Conservation (phyloP, 2,797 vertebrate species). For the Sandelia bainsii region DNA sequence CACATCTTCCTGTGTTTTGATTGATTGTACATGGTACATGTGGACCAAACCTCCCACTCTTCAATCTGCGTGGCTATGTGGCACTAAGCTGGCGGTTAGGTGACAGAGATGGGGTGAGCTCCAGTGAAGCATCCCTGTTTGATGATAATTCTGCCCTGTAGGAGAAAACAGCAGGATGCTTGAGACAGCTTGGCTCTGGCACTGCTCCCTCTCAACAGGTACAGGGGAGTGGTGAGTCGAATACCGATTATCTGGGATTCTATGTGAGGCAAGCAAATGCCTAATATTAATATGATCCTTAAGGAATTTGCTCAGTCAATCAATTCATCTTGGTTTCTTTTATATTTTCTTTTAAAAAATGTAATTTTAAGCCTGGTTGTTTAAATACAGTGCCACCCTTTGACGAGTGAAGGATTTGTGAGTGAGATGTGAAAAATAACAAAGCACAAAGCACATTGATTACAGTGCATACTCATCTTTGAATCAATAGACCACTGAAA, state of each 20-base stretch:
- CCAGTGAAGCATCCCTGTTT: slow-evolving; percentile 59
- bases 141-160: slow-evolving; percentile 56
- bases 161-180: slow-evolving; percentile 58
- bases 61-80: slow-evolving; percentile 30
- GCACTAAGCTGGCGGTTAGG: slow-evolving; percentile 30
- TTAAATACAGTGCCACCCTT: slow-evolving; percentile 10
- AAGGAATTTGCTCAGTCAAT: slow-evolving; percentile 16
- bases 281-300: slow-evolving; percentile 5
- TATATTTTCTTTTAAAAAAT: slow-evolving; percentile 9
- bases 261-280: slow-evolving; percentile 28
- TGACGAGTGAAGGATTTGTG: slow-evolving; percentile 9
- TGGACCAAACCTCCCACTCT: slow-evolving; percentile 7
- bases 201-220: slow-evolving; percentile 39
- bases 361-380: slow-evolving; percentile 5
- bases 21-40: not conserved
- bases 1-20: slow-evolving; percentile 9
- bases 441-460: slow-evolving; percentile 58
- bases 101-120: slow-evolving; percentile 53
- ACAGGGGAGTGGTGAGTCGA: slow-evolving; percentile 20
- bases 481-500: slow-evolving; percentile 48
- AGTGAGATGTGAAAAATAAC: slow-evolving; percentile 37
- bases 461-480: slow-evolving; percentile 30
- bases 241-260: slow-evolving; percentile 49
- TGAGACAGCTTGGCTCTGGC: slow-evolving; percentile 33
- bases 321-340: slow-evolving; percentile 25